Evolutionary conservation across 1,140 invertebrate species (phyloP), one percentile per base, ranked within the genome.

Genomic region (Aradophagus sp.): DNA sequence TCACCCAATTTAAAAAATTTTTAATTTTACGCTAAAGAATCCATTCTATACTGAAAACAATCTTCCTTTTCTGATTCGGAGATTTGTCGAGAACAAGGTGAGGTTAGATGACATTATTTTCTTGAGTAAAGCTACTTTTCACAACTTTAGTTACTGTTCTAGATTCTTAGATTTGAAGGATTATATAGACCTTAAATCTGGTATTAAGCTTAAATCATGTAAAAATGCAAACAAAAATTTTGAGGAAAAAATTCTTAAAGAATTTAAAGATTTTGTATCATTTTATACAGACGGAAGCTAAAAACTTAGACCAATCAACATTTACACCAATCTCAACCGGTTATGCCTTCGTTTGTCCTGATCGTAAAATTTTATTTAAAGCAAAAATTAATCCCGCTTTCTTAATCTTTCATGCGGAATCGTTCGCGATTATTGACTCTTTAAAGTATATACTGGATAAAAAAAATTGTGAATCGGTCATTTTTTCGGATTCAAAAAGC

Each of bases 271-370:
- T 34, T 13, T 34, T 1, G 20, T n/a, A 5, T 10, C 15, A 10
- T 14, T 45, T 14, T 45, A 17, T 17, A 45, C 41, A 0, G 41
- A 45, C 15, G 41, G 41, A 0, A 31, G 26, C 1, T n/a, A 45
- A 45, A 26, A 15, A 45, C n/a, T 12, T 5, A 1, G 5, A 12
- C 5, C n/a, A 20, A 0, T 2, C 23, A 2, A n/a, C n/a, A n/a
- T n/a, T n/a, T n/a, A n/a, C n/a, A n/a, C 27, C 10, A 6, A 5
- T 6, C 10, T 29, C 7, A 6, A 2, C 29, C 2, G 42, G 27
- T 4, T 45, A 12, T 13, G 27, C 2, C 2, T 45, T 0, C 20
- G 42, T 27, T 16, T 2, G 4, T 16, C 42, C 10, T 1, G 11
- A 14, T 10, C 5, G 5, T 19, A 26, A 6, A 7, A 19, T 11